Conservation (phyloP, 2,888 invertebrate species). For the Rotaria magnacalcarata region DNA sequence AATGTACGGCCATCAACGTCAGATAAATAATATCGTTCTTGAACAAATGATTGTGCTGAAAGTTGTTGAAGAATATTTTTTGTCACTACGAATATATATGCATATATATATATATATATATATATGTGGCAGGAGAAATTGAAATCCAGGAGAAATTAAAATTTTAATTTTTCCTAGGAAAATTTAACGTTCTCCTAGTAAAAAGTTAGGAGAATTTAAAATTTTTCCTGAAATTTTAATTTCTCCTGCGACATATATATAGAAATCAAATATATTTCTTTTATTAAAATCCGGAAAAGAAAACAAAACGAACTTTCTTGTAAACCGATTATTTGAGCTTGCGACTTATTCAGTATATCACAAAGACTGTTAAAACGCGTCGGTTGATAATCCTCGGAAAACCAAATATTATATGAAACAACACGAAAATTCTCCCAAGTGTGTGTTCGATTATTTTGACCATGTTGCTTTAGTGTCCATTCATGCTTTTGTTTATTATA, state of each 20-base stretch:
- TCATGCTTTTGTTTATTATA: background rate
- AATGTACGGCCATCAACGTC: conserved; percentile 8
- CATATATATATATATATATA: no score
- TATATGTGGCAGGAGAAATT: no score
- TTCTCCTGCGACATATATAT: no score
- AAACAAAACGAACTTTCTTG: background rate
- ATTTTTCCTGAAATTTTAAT: no score
- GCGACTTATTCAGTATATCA: background rate
- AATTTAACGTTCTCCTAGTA: no score
- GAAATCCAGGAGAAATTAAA: no score
- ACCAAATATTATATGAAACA: conserved; percentile 10
- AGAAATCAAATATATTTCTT: background rate
- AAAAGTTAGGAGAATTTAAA: no score
- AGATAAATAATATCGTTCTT: background rate
- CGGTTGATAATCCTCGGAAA: background rate
- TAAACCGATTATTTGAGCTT: background rate
- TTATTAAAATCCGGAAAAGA: background rate
- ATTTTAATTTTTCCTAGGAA: no score
- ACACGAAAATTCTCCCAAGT: background rate
- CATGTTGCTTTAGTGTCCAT: background rate
- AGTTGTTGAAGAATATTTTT: background rate
- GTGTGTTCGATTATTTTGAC: background rate
- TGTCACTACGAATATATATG: background rate
- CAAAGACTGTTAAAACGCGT: background rate
- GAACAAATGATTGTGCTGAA: background rate